phyloP scores from a whole-genome alignment of 2,797 vertebrate genomes.

The Pitangus sulphuratus region DNA sequence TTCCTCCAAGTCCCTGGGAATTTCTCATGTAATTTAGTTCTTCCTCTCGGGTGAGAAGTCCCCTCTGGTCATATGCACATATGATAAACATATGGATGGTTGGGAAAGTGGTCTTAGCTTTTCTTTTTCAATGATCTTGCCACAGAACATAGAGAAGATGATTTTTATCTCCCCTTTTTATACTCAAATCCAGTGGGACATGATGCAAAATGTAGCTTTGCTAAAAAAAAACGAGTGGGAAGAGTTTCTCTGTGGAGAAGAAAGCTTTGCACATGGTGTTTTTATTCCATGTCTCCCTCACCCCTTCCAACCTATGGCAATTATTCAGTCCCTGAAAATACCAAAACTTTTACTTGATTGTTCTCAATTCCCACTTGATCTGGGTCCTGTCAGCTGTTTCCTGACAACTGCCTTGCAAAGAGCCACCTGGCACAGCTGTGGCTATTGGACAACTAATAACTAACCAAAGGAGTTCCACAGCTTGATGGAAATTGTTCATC shows the following conservation, averaged over 20 bases:
- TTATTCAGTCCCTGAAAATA: background rate
- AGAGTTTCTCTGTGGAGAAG: background rate
- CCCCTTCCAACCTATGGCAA: background rate
- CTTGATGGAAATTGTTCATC: background rate
- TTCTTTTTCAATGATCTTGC: background rate
- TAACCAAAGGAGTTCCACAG: background rate
- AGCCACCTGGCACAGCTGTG: background rate
- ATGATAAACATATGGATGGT: slow-evolving; percentile 2
- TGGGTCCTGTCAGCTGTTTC: background rate
- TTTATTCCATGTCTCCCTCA: background rate
- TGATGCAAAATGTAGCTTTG: background rate
- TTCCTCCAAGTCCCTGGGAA: background rate
- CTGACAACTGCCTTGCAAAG: background rate
- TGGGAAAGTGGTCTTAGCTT: background rate
- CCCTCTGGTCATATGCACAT: background rate
- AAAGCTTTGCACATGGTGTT: background rate
- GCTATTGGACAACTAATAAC: background rate
- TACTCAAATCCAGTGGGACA: background rate
- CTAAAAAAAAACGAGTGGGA: background rate
- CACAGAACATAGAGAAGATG: background rate
- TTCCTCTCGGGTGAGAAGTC: background rate
- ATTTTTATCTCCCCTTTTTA: background rate
- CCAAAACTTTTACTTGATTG: background rate
- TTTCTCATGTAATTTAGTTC: background rate
- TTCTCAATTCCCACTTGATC: background rate